phyloP scores from a whole-genome alignment of 1,140 invertebrate species.

The Neodiprion virginianus region DNA sequence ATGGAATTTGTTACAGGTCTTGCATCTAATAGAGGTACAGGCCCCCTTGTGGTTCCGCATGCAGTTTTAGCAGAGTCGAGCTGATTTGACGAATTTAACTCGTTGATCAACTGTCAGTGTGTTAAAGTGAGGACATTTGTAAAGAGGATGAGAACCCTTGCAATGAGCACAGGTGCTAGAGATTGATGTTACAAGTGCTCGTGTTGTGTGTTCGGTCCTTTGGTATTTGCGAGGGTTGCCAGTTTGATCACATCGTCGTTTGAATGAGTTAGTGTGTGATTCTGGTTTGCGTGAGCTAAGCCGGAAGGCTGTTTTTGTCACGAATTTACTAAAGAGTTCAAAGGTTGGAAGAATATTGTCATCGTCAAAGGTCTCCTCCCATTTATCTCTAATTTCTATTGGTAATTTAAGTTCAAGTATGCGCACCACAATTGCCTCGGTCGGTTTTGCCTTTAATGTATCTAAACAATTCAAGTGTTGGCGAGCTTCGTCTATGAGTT shows the following conservation, averaged over 20 bases:
- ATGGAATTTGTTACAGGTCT: not conserved
- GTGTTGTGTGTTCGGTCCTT: not conserved
- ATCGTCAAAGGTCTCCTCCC: not conserved
- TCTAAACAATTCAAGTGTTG: no score
- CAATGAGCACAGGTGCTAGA: not conserved
- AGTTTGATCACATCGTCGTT: not conserved
- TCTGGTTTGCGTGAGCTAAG: not conserved
- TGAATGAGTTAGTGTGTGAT: not conserved
- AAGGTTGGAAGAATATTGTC: conserved; percentile 14
- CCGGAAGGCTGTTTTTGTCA: conserved; percentile 12
- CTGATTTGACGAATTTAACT: not conserved
- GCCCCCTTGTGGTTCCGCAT: not conserved
- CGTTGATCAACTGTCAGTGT: not conserved
- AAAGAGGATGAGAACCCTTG: not conserved
- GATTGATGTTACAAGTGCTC: not conserved
- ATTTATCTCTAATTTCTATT: no score
- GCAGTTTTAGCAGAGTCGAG: not conserved
- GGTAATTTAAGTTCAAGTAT: no score
- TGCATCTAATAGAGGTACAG: conserved; percentile 1
- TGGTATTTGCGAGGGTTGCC: not conserved
- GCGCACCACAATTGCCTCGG: no score
- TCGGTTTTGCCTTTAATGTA: no score
- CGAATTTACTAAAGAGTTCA: conserved; percentile 14
- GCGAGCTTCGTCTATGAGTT: no score
- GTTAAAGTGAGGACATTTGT: not conserved